phyloP scores from a whole-genome alignment of 1,140 invertebrate species.

The Penaeus vannamei region DNA sequence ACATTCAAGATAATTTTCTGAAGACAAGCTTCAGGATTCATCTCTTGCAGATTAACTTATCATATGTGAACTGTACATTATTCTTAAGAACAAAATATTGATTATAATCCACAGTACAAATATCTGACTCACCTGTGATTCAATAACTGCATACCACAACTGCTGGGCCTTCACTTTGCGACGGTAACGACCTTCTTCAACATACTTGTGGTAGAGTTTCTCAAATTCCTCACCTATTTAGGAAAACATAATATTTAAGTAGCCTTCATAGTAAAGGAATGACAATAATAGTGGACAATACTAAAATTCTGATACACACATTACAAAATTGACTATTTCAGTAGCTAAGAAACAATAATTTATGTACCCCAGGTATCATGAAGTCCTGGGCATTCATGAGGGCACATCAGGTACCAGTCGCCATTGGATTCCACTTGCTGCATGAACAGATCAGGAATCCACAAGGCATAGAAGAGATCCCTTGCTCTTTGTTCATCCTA shows the following conservation, averaged over 20 bases:
- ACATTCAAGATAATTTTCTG: too few species aligned
- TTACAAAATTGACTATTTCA: neutral
- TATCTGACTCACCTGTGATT: conserved; percentile 79
- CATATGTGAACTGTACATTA: too few species aligned
- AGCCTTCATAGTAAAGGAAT: neutral
- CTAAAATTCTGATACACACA: neutral
- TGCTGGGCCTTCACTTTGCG: conserved; percentile 87
- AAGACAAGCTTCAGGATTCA: too few species aligned
- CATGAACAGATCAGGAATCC: conserved; percentile 99
- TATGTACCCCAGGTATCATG: conserved; percentile 84
- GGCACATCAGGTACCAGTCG: conserved; percentile 97
- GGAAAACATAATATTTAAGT: neutral
- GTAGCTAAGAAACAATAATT: neutral
- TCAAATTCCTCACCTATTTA: conserved; percentile 88
- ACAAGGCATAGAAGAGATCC: conserved; percentile 98
- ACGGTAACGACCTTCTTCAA: conserved; percentile 83
- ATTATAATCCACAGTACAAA: neutral
- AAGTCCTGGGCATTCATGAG: conserved; percentile 92
- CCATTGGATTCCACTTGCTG: conserved; percentile 89
- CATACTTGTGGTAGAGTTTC: conserved; percentile 90
- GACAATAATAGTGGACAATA: neutral
- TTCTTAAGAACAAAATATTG: neutral
- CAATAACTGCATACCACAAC: conserved; percentile 95
- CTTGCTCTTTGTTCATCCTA: conserved; percentile 90
- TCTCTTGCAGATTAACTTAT: too few species aligned